These are phyloP conservation scores for Cryptomyrus ogoouensis DNA, from an alignment of 2,113 vertebrate species.

Conservation along the genomic window DNA sequence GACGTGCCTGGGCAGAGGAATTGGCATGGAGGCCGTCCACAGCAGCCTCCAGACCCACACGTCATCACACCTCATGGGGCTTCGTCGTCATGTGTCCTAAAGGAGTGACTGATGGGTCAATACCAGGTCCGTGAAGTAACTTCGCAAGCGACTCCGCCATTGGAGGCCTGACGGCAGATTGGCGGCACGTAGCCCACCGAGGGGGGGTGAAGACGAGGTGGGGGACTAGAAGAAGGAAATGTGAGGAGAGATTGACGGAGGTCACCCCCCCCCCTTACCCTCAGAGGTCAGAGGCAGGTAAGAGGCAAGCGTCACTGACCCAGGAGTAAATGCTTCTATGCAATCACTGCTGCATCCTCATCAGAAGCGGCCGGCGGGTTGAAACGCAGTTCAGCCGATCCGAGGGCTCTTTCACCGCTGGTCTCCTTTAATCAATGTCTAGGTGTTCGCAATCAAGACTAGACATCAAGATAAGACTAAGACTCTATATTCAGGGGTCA, in stretches of 20 bases:
- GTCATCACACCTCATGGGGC: slow-evolving; percentile 39
- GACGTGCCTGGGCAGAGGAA: not conserved
- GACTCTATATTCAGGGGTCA: not conserved
- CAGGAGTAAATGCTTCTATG: slow-evolving; percentile 12
- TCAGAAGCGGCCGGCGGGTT: slow-evolving; percentile 15
- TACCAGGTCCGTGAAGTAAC: slow-evolving; percentile 9
- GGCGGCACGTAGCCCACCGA: slow-evolving; percentile 34
- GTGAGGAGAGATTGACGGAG: slow-evolving; percentile 44
- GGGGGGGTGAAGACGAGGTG: slow-evolving; percentile 26
- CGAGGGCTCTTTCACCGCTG: not conserved
- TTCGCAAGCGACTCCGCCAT: not conserved
- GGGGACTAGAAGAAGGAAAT: slow-evolving; percentile 24
- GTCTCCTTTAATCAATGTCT: slow-evolving; percentile 10
- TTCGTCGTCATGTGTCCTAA: slow-evolving; percentile 33
- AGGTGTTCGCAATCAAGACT: slow-evolving; percentile 8
- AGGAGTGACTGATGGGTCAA: slow-evolving; percentile 37
- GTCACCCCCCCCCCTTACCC: not conserved
- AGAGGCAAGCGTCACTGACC: slow-evolving; percentile 36
- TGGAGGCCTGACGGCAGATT: slow-evolving; percentile 27
- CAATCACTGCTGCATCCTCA: slow-evolving; percentile 28
- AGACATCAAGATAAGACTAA: slow-evolving; percentile 15
- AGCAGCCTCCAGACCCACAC: not conserved
- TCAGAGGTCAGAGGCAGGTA: slow-evolving; percentile 50
- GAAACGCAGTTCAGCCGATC: slow-evolving; percentile 3
- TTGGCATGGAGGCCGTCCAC: not conserved